These are phyloP conservation scores for Perizoma flavofasciatum DNA, from an alignment of 2,888 invertebrate species.

Conservation along the genomic window DNA sequence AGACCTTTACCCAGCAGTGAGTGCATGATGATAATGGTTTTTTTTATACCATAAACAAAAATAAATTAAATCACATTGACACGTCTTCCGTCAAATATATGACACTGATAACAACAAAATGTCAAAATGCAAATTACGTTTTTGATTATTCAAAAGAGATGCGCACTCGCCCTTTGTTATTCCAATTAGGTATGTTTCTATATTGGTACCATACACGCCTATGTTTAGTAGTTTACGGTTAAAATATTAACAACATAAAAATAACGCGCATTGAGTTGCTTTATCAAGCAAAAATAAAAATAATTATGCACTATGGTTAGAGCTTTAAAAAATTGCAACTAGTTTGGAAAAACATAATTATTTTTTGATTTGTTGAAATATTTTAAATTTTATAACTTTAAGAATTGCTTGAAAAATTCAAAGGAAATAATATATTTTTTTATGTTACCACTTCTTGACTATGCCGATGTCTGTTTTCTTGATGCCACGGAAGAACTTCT, in stretches of 20 bases:
- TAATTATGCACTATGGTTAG: not conserved
- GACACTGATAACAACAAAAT: slow-evolving; percentile 50
- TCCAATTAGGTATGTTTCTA: slow-evolving; percentile 44
- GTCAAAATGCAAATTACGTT: slow-evolving; percentile 60
- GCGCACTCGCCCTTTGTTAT: slow-evolving; percentile 60
- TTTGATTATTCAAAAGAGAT: slow-evolving; percentile 53
- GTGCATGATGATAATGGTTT: too few relatives aligned
- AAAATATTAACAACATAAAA: slow-evolving; percentile 31
- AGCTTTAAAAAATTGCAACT: too few relatives aligned
- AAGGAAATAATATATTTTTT: too few relatives aligned
- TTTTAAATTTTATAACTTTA: too few relatives aligned
- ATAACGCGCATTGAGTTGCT: slow-evolving; percentile 17
- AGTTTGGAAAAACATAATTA: too few relatives aligned
- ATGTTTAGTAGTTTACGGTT: slow-evolving; percentile 43
- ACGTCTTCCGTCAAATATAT: slow-evolving; percentile 37
- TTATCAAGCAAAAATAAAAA: not conserved
- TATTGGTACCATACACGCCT: slow-evolving; percentile 39
- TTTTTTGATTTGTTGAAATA: too few relatives aligned
- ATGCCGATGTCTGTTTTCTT: too few relatives aligned
- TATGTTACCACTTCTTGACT: too few relatives aligned
- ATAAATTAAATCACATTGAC: slow-evolving; percentile 41
- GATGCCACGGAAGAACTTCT: too few relatives aligned
- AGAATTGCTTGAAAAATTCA: too few relatives aligned
- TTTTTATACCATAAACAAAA: not conserved
- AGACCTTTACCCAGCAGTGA: too few relatives aligned